Percentiles rank a stretch among this genome's conserved stretches.
Evolutionary conservation across 2,797 vertebrate genomes (phyloP).

Genomic region (Gouania willdenowi): DNA sequence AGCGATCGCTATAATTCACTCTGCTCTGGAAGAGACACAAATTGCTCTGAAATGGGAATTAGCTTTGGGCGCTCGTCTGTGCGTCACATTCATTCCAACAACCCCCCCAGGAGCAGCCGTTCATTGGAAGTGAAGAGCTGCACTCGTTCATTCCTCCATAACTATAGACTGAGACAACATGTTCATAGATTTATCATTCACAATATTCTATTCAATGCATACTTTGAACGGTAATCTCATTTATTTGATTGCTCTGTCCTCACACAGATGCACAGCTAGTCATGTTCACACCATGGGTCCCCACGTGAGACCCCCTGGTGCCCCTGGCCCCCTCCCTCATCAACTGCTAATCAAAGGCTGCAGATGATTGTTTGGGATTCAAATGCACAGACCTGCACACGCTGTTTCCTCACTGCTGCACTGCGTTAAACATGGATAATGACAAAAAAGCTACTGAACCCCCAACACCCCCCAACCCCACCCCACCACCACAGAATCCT

Average conservation of each 20-base stretch:
- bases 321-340: slow-evolving; percentile 30
- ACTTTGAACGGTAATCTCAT: slow-evolving; percentile 2
- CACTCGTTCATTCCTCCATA: neutral
- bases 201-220: neutral
- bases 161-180: neutral
- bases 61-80: neutral
- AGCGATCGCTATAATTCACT: neutral
- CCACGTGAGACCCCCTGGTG: slow-evolving; percentile 26
- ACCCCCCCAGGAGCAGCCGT: neutral
- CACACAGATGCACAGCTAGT: neutral
- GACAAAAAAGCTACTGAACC: slow-evolving; percentile 14
- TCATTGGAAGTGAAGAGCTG: neutral
- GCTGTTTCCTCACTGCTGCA: slow-evolving; percentile 12
- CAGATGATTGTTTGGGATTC: slow-evolving; percentile 57
- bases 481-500: slow-evolving; percentile 5
- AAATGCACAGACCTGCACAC: slow-evolving; percentile 32
- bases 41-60: neutral
- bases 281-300: slow-evolving; percentile 13
- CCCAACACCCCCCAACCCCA: too few species aligned
- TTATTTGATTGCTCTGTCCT: neutral
- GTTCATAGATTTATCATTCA: too few species aligned
- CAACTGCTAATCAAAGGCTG: slow-evolving; percentile 54
- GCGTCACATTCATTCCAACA: neutral
- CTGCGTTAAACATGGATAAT: slow-evolving; percentile 33
- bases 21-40: neutral